A percentile compares a stretch with the other conserved stretches of the same genome.
Evolutionary conservation across 2,888 invertebrate species (phyloP).

Genomic region (Frankliniella intonsa): DNA sequence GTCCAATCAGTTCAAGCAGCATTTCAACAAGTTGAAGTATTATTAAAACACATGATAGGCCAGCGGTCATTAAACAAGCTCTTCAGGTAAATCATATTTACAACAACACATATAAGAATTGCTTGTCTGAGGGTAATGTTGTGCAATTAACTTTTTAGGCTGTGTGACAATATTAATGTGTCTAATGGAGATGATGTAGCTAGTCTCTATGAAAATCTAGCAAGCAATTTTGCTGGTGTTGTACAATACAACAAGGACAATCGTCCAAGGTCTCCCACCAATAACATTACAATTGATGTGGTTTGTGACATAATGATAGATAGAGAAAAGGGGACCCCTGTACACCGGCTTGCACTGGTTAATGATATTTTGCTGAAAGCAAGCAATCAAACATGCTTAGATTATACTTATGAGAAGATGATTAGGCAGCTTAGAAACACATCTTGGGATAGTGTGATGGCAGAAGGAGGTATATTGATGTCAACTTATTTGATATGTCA

Average conservation of each 20-base stretch:
- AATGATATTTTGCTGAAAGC: conserved; percentile 64
- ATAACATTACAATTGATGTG: conserved; percentile 73
- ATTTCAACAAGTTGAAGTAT: conserved; percentile 59
- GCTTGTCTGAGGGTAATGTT: neutral
- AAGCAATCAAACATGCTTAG: conserved; percentile 68
- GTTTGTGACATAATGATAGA: conserved; percentile 73
- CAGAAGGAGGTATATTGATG: conserved; percentile 57
- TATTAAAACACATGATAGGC: conserved; percentile 59
- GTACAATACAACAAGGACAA: conserved; percentile 96
- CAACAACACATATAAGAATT: neutral
- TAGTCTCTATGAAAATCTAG: conserved; percentile 76
- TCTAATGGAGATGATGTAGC: conserved; percentile 61
- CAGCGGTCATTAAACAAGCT: conserved; percentile 58
- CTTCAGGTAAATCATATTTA: neutral
- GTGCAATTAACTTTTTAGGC: conserved; percentile 48
- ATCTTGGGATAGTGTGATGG: conserved; percentile 59
- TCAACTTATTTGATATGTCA: conserved; percentile 25
- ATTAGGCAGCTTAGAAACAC: conserved; percentile 61
- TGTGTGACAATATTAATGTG: conserved; percentile 70
- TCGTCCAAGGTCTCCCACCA: conserved; percentile 45
- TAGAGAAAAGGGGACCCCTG: conserved; percentile 53
- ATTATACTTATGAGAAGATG: conserved; percentile 76
- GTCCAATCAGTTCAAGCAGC: conserved; percentile 60
- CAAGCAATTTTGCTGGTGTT: conserved; percentile 81
- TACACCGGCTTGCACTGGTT: conserved; percentile 54